Conservation (phyloP, 2,888 invertebrate genomes). For the Eristalis pertinax region DNA sequence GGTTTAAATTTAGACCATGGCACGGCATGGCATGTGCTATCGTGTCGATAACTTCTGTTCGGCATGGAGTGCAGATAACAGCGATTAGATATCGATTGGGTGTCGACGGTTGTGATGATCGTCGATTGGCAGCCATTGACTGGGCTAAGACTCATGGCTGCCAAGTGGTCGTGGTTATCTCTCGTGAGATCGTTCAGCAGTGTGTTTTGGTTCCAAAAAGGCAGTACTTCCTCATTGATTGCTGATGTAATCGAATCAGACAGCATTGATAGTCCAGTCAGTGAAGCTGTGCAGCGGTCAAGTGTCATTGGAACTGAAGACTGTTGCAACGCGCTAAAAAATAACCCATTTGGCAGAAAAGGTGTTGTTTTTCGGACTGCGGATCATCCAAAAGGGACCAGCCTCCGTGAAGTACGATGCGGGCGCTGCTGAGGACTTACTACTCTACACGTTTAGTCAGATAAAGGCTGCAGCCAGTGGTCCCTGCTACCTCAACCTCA, state of each 20-base stretch:
- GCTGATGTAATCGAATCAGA: background rate
- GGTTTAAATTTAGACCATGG: background rate
- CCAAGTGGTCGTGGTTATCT: background rate
- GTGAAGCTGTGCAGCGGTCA: background rate
- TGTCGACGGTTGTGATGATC: background rate
- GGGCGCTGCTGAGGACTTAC: too few species aligned
- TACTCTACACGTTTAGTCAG: too few species aligned
- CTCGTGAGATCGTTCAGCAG: background rate
- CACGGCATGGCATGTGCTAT: background rate
- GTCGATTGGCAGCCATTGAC: background rate
- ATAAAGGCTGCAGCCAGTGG: too few species aligned
- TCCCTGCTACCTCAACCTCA: too few species aligned
- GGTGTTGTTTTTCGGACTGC: too few species aligned
- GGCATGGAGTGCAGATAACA: background rate
- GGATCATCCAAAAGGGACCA: too few species aligned
- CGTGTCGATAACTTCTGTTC: background rate
- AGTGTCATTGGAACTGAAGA: too few species aligned
- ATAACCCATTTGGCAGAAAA: too few species aligned
- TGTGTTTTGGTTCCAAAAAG: background rate
- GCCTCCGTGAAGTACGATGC: too few species aligned
- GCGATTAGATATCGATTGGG: background rate
- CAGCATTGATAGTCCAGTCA: background rate
- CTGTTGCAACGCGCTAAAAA: too few species aligned
- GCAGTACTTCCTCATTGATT: background rate
- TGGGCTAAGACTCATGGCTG: background rate